Evolutionary conservation across 2,888 invertebrate species (phyloP), one percentile per base, ranked within the genome.

Genomic region (Eucera pruinosa): DNA sequence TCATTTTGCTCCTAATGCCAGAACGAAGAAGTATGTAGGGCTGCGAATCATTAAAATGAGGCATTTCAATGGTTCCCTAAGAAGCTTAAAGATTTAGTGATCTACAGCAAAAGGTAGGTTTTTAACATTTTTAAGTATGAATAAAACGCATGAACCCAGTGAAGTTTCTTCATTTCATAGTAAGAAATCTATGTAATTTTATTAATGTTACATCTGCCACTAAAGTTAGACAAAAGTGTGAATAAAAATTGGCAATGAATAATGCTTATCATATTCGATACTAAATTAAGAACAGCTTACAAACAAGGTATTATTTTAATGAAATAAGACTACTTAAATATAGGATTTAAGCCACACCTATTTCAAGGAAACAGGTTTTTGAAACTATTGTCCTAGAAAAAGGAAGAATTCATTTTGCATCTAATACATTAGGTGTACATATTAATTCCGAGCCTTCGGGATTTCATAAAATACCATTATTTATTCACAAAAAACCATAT

Each of bases 1-100:
- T 79, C 72, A 69, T 74, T 54, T 39, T 54, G 18, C 43, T 20
- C 9, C 39, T 58, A 45, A 62, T 61, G 55, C 55, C 61, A 33
- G 4, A 23, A 43, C 45, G 65, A 33, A 36, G 68, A 65, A 77
- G 70, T 80, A 62, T 74, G 64, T 70, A 71, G 67, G 39, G 15
- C 48, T 18, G 41, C 45, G 55, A 55, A 69, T 72, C 81, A 64
- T 82, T 81, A 81, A 74, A 81, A 75, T 62, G 64, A 66, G 66
- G 45, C 61, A 68, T 78, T 75, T 78, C 81, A 69, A 65, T 74
- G 57, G 61, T 48, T 72, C 43, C 18, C 61, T 78, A 82, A 82
- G 81, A 72, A 47, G 81, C 81, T 81, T 75, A 82, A 48, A 43
- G 70, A 57, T 64, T 68, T 71, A 75, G 60, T 39, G 30, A 48